A percentile compares a stretch with the other conserved stretches of the same genome.
Conservation (phyloP, 2,888 invertebrate genomes). For the Drosophila vallismaia region DNA sequence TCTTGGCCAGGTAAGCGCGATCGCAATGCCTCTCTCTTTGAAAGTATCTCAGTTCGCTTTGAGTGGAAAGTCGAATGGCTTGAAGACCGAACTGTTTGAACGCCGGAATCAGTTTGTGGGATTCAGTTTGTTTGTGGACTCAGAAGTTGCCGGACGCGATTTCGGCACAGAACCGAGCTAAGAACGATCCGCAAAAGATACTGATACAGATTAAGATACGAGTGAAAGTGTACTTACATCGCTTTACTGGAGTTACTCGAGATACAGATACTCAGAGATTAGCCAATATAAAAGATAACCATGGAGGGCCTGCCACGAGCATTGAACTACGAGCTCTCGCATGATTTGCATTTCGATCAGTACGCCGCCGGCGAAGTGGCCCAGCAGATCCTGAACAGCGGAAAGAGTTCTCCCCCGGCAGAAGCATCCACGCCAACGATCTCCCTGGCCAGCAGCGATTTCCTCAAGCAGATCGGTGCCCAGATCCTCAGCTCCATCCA, state of each 20-base stretch:
- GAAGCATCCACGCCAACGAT: constrained; percentile 77
- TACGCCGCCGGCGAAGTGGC: constrained; percentile 63
- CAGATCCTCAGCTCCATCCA: constrained; percentile 80
- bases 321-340: constrained; percentile 81
- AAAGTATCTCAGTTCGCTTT: constrained; percentile 39
- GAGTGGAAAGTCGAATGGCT: constrained; percentile 52
- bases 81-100: constrained; percentile 44
- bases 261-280: constrained; percentile 15
- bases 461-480: constrained; percentile 81
- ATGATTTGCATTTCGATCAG: constrained; percentile 81
- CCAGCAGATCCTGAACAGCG: constrained; percentile 76
- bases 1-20: constrained; percentile 56
- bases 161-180: constrained; percentile 21
- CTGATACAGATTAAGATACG: constrained; percentile 27
- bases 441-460: constrained; percentile 67
- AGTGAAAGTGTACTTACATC: constrained; percentile 67
- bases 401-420: constrained; percentile 46
- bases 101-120: constrained; percentile 69
- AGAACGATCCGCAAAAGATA: constrained; percentile 44
- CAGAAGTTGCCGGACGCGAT: constrained; percentile 53
- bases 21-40: background rate
- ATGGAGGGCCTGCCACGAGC: constrained; percentile 81
- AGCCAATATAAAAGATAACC: constrained; percentile 39
- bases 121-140: constrained; percentile 76
- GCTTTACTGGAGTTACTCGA: background rate